Conservation (phyloP, 2,797 vertebrate genomes). For the Darevskia nairensis region DNA sequence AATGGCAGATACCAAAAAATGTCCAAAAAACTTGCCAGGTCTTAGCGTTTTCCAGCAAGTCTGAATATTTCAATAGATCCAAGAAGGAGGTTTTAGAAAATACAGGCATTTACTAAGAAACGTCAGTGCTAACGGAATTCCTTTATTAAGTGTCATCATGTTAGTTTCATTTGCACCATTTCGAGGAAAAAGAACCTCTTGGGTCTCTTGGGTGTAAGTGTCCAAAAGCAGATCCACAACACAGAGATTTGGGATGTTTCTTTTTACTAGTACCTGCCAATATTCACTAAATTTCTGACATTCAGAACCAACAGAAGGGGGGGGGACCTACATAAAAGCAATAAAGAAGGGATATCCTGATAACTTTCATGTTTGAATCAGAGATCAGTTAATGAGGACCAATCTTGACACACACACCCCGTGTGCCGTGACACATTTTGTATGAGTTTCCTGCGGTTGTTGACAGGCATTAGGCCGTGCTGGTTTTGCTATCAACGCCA, state of each 20-base stretch:
- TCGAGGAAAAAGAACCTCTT: background rate
- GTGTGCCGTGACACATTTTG: background rate
- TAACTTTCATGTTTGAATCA: background rate
- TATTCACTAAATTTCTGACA: slow-evolving; percentile 5
- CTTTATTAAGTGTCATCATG: background rate
- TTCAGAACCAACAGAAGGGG: background rate
- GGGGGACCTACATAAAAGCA: background rate
- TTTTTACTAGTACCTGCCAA: background rate
- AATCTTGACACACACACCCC: background rate
- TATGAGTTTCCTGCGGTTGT: background rate
- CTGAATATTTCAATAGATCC: background rate
- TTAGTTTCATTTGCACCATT: slow-evolving; percentile 1
- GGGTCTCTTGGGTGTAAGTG: background rate
- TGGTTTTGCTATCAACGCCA: background rate
- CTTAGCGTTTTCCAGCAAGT: background rate
- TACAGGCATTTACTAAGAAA: background rate
- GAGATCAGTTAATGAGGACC: background rate
- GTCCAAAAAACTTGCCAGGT: background rate
- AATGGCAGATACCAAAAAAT: background rate
- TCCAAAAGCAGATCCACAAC: slow-evolving; percentile 8
- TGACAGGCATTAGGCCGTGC: background rate
- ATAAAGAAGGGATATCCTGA: background rate
- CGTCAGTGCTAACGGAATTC: background rate
- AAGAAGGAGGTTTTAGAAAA: background rate
- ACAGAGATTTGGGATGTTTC: slow-evolving; percentile 11